Percentiles rank a stretch among this genome's conserved stretches.
Conservation (phyloP, 2,797 vertebrate species). For the Lycodopsis pacificus region DNA sequence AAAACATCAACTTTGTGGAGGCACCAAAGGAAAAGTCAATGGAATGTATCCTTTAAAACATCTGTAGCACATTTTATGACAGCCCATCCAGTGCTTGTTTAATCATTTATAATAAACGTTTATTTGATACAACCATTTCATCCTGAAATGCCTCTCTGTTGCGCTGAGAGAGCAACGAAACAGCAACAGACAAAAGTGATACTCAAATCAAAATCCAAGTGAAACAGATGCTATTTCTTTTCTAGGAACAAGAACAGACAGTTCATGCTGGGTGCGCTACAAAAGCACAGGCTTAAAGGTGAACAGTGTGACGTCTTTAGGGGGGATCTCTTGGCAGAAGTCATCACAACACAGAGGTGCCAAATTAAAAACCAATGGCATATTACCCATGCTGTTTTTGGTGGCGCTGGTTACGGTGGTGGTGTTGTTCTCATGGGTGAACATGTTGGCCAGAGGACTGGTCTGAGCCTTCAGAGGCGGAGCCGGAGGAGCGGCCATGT, state of each 20-base stretch:
- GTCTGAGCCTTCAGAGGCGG: conserved; percentile 84
- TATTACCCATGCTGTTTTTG: conserved; percentile 62
- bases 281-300: background rate
- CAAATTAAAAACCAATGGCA: background rate
- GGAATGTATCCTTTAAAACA: background rate
- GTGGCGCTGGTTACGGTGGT: background rate
- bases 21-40: background rate
- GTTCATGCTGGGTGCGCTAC: background rate
- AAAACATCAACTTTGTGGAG: background rate
- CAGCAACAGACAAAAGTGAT: background rate
- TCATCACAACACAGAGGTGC: background rate
- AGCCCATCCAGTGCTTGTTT: background rate
- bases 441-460: conserved; percentile 93
- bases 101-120: background rate
- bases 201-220: background rate
- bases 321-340: background rate
- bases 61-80: background rate
- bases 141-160: too few relatives aligned
- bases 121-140: background rate
- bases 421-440: conserved; percentile 77
- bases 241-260: background rate
- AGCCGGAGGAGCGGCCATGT: conserved; percentile 72
- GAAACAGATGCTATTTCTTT: too few relatives aligned
- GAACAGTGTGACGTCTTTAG: background rate
- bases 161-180: background rate